A percentile compares a stretch with the other conserved stretches of the same genome.
Conservation (phyloP, 2,888 invertebrate genomes). For the Emmelina monodactyla region DNA sequence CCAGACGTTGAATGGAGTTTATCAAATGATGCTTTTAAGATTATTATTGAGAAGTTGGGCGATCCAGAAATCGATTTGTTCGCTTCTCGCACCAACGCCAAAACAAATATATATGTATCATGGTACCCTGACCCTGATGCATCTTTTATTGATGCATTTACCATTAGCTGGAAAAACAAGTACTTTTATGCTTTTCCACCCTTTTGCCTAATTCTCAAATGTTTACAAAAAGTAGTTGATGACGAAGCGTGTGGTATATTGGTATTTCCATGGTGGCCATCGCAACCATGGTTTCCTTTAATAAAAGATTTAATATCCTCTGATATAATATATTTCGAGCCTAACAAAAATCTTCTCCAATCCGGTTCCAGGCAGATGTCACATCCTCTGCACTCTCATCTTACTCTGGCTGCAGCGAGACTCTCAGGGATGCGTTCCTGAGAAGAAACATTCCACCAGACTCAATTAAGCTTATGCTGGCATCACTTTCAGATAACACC, state of each 20-base stretch:
- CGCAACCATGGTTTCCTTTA: not conserved
- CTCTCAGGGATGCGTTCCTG: not conserved
- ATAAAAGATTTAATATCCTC: not conserved
- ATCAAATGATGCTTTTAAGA: not conserved
- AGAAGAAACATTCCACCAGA: not conserved
- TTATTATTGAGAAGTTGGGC: constrained; percentile 1
- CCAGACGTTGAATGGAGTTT: constrained; percentile 1
- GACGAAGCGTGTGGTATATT: constrained; percentile 1
- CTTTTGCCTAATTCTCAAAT: constrained; percentile 2
- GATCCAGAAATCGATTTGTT: constrained; percentile 5
- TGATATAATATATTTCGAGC: not conserved
- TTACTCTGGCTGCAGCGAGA: not conserved
- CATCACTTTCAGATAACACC: not conserved
- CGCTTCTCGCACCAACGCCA: constrained; percentile 4
- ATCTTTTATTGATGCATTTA: constrained; percentile 3
- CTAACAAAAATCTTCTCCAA: not conserved
- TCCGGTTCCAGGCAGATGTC: not conserved
- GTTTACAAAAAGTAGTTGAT: not conserved
- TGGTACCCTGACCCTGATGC: constrained; percentile 2
- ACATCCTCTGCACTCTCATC: not conserved
- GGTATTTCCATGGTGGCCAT: not conserved
- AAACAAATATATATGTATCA: constrained; percentile 2
- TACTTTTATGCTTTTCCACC: constrained; percentile 4
- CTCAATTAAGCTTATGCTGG: not conserved
- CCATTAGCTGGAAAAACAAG: not conserved